A percentile compares a stretch with the other conserved stretches of the same genome.
Conservation (phyloP, 1,140 invertebrate genomes). For the Glossosoma conforme region DNA sequence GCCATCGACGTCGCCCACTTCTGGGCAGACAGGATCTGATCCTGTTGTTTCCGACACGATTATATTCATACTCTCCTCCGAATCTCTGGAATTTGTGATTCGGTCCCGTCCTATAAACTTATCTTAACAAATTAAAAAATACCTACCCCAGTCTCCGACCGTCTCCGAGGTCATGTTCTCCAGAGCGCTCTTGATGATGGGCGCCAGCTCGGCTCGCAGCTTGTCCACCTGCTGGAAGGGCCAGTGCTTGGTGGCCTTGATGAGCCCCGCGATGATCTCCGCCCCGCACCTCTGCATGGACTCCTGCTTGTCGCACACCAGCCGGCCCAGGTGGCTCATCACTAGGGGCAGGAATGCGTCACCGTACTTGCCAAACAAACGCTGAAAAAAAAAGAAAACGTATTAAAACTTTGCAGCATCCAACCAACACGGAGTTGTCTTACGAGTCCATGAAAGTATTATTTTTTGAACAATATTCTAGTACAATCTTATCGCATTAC, state of each 20-base stretch:
- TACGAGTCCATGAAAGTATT: too few relatives aligned
- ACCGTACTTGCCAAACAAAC: constrained; percentile 76
- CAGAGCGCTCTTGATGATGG: constrained; percentile 56
- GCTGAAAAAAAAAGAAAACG: constrained; percentile 45
- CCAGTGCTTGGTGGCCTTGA: constrained; percentile 82
- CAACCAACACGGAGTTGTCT: too few relatives aligned
- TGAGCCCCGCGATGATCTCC: constrained; percentile 73
- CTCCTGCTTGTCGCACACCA: constrained; percentile 68
- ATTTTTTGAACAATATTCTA: too few relatives aligned
- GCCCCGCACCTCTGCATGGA: constrained; percentile 77
- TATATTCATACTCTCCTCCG: too few relatives aligned
- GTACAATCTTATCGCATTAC: too few relatives aligned
- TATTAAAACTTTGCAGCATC: background rate
- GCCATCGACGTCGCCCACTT: too few relatives aligned
- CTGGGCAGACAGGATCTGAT: too few relatives aligned
- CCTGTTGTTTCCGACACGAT: too few relatives aligned
- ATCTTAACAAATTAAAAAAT: constrained; percentile 6
- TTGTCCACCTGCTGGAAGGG: constrained; percentile 57
- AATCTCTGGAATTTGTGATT: too few relatives aligned
- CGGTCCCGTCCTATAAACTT: too few relatives aligned
- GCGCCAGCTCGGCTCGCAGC: constrained; percentile 56
- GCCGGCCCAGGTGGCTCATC: constrained; percentile 58
- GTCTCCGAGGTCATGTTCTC: constrained; percentile 63
- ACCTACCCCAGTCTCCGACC: constrained; percentile 34
- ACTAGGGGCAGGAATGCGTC: constrained; percentile 59